A percentile compares a stretch with the other conserved stretches of the same genome.
phyloP scores from a whole-genome alignment of 2,888 invertebrate genomes.

The Byasa hedistus region DNA sequence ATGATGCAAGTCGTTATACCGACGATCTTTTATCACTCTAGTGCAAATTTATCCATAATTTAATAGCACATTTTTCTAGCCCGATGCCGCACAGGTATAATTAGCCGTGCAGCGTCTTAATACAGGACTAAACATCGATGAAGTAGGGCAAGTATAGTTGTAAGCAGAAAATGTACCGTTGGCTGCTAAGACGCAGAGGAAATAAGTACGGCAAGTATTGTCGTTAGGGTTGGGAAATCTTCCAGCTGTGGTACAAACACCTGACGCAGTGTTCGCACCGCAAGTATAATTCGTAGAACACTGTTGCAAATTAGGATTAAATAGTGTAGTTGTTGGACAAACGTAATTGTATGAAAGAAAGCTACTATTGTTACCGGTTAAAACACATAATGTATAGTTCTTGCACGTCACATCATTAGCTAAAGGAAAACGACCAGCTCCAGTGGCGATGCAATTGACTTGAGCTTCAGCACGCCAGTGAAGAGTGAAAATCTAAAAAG shows the following conservation, averaged over 20 bases:
- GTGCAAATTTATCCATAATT: background rate
- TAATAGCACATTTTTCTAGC: background rate
- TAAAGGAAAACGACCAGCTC: conserved; percentile 46
- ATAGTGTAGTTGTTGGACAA: conserved; percentile 42
- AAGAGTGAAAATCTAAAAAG: background rate
- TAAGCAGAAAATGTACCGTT: conserved; percentile 40
- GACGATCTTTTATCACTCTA: background rate
- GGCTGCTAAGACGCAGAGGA: conserved; percentile 40
- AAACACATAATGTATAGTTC: conserved; percentile 48
- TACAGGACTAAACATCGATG: conserved; percentile 48
- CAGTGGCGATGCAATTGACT: conserved; percentile 37
- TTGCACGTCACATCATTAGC: conserved; percentile 46
- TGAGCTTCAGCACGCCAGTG: conserved; percentile 22
- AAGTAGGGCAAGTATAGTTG: conserved; percentile 44
- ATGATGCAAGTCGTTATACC: too few species aligned
- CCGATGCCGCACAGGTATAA: conserved; percentile 39
- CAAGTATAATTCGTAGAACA: conserved; percentile 53
- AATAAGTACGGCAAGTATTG: conserved; percentile 45
- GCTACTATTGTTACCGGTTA: conserved; percentile 30
- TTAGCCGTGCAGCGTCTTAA: conserved; percentile 44
- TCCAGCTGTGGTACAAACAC: conserved; percentile 38
- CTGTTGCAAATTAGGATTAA: conserved; percentile 38
- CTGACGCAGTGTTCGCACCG: conserved; percentile 40
- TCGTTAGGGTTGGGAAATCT: conserved; percentile 47
- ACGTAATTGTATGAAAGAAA: conserved; percentile 38